Base-by-base conservation (phyloP, 92 coral and sea anemone genomes). In the Chrysogorgia sp. region DNA sequence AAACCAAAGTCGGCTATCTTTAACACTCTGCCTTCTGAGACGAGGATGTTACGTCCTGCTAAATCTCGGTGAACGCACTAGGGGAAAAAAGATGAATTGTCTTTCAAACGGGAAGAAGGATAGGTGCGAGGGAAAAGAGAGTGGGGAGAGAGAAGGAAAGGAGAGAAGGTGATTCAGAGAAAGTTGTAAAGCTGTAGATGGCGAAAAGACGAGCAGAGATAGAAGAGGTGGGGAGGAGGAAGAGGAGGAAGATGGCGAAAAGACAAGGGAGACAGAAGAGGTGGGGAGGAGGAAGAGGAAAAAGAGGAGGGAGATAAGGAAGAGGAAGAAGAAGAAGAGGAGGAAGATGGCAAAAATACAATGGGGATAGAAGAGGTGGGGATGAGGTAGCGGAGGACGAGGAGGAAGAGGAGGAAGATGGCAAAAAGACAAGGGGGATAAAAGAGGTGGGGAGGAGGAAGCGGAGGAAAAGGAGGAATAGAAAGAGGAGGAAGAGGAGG, bases 41-140 rank as follows among this genome's bases (percentile, higher is more conserved):
- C 98, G 56, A 94, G 84, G 33, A 94, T 87, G 49, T 94, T 94
- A 58, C 98, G 83, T 3, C 97, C 98, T 37, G 98, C 98, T 0
- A 94, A 88, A 84, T 94, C 98, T 26, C 98, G 92, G 75, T 94
- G 98, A 67, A 94, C 90, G 71, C 98, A 94, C 98, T 94, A 74
- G 45, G 53, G n/a, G 14, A 47, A 47, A 47, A 7, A 47, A 47
- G 2, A 47, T 15, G n/a, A 47, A 47, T 7, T 47, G 53, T 47
- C 15, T 47, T 2, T 7, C 17, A 7, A 47, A 15, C 7, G 53
- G 43, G 12, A 37, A 37, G 43, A 37, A 60, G 32, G 40, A 52
- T 33, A 58, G 41, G 37, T 26, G 7, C 28, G 34, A 43, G 25
- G 22, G 2, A 1, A 0, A 40, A 29, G 47, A 60, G 37, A 25